These are phyloP conservation scores for Pyxicephalus adspersus DNA, from an alignment of 2,113 vertebrate genomes.

Conservation along the genomic window DNA sequence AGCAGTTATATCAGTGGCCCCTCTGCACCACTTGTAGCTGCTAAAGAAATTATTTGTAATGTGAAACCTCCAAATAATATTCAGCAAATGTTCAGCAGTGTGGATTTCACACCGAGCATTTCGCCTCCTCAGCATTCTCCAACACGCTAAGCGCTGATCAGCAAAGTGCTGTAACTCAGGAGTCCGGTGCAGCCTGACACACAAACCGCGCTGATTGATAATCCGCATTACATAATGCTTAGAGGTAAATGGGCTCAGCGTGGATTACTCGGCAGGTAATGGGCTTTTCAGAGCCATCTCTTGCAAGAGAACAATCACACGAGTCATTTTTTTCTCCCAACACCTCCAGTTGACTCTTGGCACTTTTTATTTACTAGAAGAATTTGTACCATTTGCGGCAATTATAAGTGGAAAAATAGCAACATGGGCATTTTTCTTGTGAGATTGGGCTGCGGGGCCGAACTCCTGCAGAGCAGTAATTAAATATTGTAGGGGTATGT, in stretches of 20 bases:
- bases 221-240: constrained; percentile 38
- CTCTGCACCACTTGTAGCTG: too few species aligned
- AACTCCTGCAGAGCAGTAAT: too few species aligned
- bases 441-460: too few species aligned
- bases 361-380: neutral
- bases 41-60: neutral
- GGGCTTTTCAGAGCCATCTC: neutral
- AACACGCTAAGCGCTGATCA: neutral
- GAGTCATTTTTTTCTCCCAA: neutral
- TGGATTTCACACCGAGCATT: constrained; percentile 9
- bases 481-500: too few species aligned
- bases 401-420: neutral
- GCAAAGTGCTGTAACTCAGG: neutral
- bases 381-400: neutral
- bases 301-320: constrained; percentile 1
- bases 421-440: too few species aligned
- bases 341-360: constrained; percentile 19
- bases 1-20: too few species aligned
- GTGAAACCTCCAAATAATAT: constrained; percentile 24
- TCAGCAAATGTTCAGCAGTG: constrained; percentile 16
- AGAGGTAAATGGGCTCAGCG: constrained; percentile 28
- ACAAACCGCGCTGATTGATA: constrained; percentile 29
- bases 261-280: constrained; percentile 15
- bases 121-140: neutral
- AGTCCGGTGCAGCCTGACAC: neutral